Base-by-base conservation (phyloP, 2,888 invertebrate species). In the Ochropleura plecta region DNA sequence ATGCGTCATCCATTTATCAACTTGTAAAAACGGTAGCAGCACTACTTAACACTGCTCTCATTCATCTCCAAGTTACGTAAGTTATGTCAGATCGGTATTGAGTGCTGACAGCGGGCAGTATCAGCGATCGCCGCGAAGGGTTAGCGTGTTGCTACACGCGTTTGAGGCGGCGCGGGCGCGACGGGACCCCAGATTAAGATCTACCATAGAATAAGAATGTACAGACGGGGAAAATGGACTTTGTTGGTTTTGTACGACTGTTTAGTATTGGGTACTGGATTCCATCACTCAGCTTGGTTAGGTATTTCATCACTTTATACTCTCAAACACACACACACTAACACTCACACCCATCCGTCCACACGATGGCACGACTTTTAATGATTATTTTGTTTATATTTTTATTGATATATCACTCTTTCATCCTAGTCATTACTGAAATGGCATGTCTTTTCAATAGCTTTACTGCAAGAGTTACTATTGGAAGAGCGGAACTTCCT, bases 111-210 rank as follows among this genome's bases (percentile, higher is more conserved):
- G 81, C 76, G 72, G 77, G 48, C 86, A 76, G 75, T 78, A 81
- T 72, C 71, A 53, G 76, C 59, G 73, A 70, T 70, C 79, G 72
- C 69, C 71, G 72, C 42, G 51, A 64, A 44, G 48, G 49, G 84
- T 46, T 66, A 63, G 62, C 74, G 73, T 71, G 74, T 66, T 55
- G 53, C 49, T 78, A 85, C 87, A 85, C 80, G 82, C 85, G 87
- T 87, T 63, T 16, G 66, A 73, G 68, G 68, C 88, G 79, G 76
- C 79, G 57, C 70, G 63, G 44, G 57, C 79, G 73, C 81, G 75
- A 44, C 83, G 77, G 77, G 76, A 71, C 70, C 69, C 69, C 68
- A 79, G 88, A 88, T 88, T 82, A 88, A 78, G 78, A 89, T 89
- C 89, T 70, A n/a, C 48, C 82, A 76, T 46, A 76, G 76, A 81